A percentile compares a stretch with the other conserved stretches of the same genome.
phyloP scores from a whole-genome alignment of 2,113 vertebrate genomes.

The Syngnathus scovelli region DNA sequence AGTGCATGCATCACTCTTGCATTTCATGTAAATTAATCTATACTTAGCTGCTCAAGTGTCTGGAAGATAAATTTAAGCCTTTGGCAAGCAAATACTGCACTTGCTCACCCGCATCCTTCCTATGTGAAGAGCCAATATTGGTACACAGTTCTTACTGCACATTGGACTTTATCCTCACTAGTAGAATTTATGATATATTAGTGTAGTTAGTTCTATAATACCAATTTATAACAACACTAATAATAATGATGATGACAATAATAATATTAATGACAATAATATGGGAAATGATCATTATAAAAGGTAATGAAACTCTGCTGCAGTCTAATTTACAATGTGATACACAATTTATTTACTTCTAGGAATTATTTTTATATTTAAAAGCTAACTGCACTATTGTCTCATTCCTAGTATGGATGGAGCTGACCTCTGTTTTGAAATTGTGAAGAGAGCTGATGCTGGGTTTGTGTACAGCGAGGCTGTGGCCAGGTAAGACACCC shows the following conservation, averaged over 20 bases:
- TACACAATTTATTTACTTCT: background rate
- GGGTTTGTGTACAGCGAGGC: slow-evolving; percentile 96
- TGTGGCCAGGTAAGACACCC: slow-evolving; percentile 81
- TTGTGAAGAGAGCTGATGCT: slow-evolving; percentile 89
- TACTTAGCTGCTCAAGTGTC: background rate
- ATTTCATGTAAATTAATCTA: too few relatives aligned
- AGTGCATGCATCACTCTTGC: slow-evolving; percentile 13
- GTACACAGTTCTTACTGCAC: background rate
- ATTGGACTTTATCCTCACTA: background rate
- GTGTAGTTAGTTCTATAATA: background rate
- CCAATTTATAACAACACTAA: too few relatives aligned
- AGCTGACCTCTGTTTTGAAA: slow-evolving; percentile 91
- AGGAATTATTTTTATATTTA: background rate
- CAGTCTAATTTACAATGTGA: background rate
- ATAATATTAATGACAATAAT: background rate
- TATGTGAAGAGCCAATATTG: background rate
- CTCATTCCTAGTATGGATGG: slow-evolving; percentile 83
- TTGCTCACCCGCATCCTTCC: background rate
- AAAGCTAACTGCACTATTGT: background rate
- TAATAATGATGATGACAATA: background rate
- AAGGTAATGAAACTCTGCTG: background rate
- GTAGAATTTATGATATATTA: background rate
- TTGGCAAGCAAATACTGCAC: background rate
- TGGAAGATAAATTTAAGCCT: background rate
- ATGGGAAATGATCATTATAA: background rate